Conservation (phyloP, 2,888 invertebrate genomes). For the Habroteleia sp. region DNA sequence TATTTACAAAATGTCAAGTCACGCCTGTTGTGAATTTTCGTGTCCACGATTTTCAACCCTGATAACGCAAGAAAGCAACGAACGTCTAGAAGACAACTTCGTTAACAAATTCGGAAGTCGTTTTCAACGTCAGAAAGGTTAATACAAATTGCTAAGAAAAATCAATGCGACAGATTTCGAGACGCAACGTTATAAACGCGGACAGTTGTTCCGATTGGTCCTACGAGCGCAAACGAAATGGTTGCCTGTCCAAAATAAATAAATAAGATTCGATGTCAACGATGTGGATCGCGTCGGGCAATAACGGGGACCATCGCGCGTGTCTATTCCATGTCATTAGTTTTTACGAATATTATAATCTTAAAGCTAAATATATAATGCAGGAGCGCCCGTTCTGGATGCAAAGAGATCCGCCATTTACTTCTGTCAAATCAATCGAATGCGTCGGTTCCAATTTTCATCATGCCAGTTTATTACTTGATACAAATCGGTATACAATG, state of each 20-base stretch:
- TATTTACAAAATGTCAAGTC: slow-evolving; percentile 62
- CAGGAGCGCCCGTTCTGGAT: slow-evolving; percentile 64
- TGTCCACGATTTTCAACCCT: slow-evolving; percentile 45
- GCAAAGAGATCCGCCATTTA: slow-evolving; percentile 5
- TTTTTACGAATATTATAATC: slow-evolving; percentile 70
- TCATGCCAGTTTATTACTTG: slow-evolving; percentile 19
- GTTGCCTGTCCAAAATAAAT: slow-evolving; percentile 43
- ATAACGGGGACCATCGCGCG: slow-evolving; percentile 70
- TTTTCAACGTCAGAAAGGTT: slow-evolving; percentile 27
- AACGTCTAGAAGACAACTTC: slow-evolving; percentile 45
- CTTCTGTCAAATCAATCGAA: too few species aligned
- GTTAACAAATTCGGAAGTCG: slow-evolving; percentile 52
- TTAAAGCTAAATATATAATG: slow-evolving; percentile 70
- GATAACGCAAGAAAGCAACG: slow-evolving; percentile 52
- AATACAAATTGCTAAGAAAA: slow-evolving; percentile 38
- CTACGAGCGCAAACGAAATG: slow-evolving; percentile 26
- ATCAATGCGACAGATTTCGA: slow-evolving; percentile 30
- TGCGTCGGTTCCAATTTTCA: too few species aligned
- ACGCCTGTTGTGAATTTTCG: slow-evolving; percentile 52
- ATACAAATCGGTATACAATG: slow-evolving; percentile 31
- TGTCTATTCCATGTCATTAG: slow-evolving; percentile 68
- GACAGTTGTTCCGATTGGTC: slow-evolving; percentile 38
- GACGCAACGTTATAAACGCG: slow-evolving; percentile 41
- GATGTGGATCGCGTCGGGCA: slow-evolving; percentile 55
- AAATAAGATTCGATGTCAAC: slow-evolving; percentile 62